Evolutionary conservation across 2,113 vertebrate species (phyloP), one percentile per base, ranked within the genome.

Genomic region (Hydrolagus affinis): DNA sequence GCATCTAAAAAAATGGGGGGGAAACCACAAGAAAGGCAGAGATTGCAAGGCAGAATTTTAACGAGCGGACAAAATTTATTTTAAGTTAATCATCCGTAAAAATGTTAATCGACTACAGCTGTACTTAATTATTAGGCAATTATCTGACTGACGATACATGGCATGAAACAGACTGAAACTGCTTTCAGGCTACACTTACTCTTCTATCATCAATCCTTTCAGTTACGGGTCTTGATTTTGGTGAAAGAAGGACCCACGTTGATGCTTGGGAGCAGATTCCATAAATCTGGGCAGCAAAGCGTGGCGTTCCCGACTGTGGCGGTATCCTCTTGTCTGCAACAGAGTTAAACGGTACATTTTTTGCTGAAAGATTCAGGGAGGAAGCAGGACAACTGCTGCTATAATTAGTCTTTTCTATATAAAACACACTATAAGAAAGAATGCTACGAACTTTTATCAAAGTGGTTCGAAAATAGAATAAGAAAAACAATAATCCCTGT

Each of bases 121-220:
- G 78, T 83, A 30, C 78, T 64, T 83, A 83, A 83, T 83, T 83
- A 83, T 83, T 83, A 83, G 78, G 66, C 78, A 83, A 83, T 83
- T 83, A 83, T 83, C 78, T 68, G 78, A 66, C 78, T 83, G 78
- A 83, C 25, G 64, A 25, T 66, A 83, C 78, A 83, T 32, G 78
- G 78, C 60, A 32, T 68, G 78, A 83, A 83, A 66, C 78, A 83
- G 78, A 83, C 21, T 32, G 78, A 59, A 66, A 66, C 60, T 66
- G 78, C 25, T 83, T 83, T 83, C 62, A 83, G 62, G 78, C 78
- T 83, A 32, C 21, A 30, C 25, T 68, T 83, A 83, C 62, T 28
- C 62, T 3, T 25, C 77, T 30, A 17, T 83, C 77, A 83, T 83
- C 25, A 83, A 83, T 83, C 62, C 60, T 68, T 62, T 30, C 66